Percentiles rank a stretch among this genome's conserved stretches.
Evolutionary conservation across 2,888 invertebrate genomes (phyloP).

Genomic region (Lasiommata megera): DNA sequence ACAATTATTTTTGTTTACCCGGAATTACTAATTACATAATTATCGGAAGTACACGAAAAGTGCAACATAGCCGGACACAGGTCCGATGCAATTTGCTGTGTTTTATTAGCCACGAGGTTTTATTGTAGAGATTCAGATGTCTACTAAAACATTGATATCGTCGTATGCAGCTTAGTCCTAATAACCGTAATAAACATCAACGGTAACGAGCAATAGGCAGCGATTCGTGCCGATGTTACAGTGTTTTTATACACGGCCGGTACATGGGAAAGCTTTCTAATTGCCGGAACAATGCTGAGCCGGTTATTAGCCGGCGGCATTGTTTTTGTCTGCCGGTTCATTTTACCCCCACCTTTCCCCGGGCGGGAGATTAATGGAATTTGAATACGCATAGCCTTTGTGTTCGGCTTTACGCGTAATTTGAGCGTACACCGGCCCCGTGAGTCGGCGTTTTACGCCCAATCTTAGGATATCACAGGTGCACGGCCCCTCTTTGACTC

Average conservation of each 20-base stretch:
- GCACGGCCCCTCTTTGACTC: constrained; percentile 52
- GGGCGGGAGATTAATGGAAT: constrained; percentile 79
- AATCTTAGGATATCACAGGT: constrained; percentile 68
- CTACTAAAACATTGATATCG: constrained; percentile 67
- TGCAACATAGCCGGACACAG: not conserved
- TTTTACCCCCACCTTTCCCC: constrained; percentile 76
- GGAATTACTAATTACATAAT: constrained; percentile 7
- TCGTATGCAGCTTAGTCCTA: constrained; percentile 74
- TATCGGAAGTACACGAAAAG: constrained; percentile 6
- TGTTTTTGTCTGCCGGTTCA: constrained; percentile 81
- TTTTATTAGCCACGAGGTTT: constrained; percentile 19
- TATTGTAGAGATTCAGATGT: constrained; percentile 44
- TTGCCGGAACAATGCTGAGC: constrained; percentile 82
- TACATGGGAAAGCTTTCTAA: constrained; percentile 82
- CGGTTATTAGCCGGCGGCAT: constrained; percentile 80
- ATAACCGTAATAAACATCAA: constrained; percentile 81
- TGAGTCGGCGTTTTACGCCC: constrained; percentile 70
- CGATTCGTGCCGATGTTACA: constrained; percentile 80
- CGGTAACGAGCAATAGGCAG: constrained; percentile 80
- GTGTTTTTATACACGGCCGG: constrained; percentile 80
- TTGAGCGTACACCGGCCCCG: constrained; percentile 73
- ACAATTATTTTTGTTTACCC: constrained; percentile 34
- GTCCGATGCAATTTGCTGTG: constrained; percentile 5
- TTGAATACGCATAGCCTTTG: constrained; percentile 81
- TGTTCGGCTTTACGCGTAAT: constrained; percentile 80